phyloP scores from a whole-genome alignment of 2,797 vertebrate genomes.

The Pygocentrus nattereri region DNA sequence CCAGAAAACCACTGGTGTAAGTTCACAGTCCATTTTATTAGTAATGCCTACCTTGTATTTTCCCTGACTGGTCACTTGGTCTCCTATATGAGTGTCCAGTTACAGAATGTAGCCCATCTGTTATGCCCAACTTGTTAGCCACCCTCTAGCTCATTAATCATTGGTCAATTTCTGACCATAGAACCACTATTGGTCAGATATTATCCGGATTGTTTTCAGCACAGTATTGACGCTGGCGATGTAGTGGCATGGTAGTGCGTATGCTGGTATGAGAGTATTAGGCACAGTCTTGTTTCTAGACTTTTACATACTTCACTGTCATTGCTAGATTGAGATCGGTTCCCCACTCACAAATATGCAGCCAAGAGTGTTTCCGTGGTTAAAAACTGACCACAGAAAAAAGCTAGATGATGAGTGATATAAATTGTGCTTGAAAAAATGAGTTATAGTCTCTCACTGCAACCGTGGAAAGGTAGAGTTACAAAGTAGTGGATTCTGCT shows the following conservation, averaged over 20 bases:
- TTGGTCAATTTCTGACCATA: neutral
- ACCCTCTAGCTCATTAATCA: neutral
- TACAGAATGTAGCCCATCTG: neutral
- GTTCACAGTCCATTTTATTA: neutral
- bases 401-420: too few species aligned
- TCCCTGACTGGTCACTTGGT: neutral
- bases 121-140: too few species aligned
- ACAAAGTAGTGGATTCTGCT: too few species aligned
- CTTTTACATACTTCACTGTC: neutral
- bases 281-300: too few species aligned
- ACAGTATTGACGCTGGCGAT: neutral
- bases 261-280: too few species aligned
- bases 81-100: neutral
- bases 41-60: neutral
- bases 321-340: too few species aligned
- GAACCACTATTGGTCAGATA: neutral
- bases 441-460: too few species aligned
- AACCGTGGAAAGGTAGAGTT: too few species aligned
- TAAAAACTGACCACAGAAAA: too few species aligned
- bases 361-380: too few species aligned
- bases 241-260: neutral
- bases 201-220: neutral
- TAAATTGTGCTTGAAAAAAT: too few species aligned
- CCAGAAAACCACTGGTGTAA: neutral
- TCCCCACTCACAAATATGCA: too few species aligned